Base-by-base conservation (phyloP, 2,113 vertebrate species). In the Chiloscyllium plagiosum region DNA sequence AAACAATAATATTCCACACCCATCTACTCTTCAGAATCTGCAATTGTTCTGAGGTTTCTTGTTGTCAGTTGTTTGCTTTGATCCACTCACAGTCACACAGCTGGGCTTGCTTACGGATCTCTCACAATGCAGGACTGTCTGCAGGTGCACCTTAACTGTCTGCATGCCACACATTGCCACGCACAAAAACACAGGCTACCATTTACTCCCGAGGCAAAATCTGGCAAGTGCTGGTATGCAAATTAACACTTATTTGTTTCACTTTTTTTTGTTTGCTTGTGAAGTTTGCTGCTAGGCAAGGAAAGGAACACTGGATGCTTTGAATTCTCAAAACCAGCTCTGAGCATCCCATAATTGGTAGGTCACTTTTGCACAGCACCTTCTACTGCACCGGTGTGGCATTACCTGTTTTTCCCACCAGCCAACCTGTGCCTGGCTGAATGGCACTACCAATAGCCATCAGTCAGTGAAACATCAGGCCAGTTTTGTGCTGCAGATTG, bases 1-100 rank as follows among this genome's bases (percentile, higher is more conserved):
- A 61, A 61, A 65, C 52, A 61, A 61, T 92, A 65, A 92, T 92
- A 65, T 92, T 65, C 52, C 87, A 92, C 87, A 65, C 87, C 87
- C 87, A 61, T 4, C 65, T 2, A 17, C 56, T 92, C 29, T n/a
- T 92, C 7, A 5, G 87, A 29, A 29, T 29, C 87, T 65, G 56
- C 87, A n/a, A 7, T 65, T 61, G 87, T 33, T 13, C 52, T 33
- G 87, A 56, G 15, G 87, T 33, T 65, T 65, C 29, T 17, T 92
- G 56, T 56, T 56, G 52, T 15, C 15, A 17, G n/a, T n/a, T 61
- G 87, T 92, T 33, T 65, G 52, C 87, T 92, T 65, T 92, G 87
- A 92, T 92, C 47, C 50, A 3, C 86, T 89, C 50, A 29, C 86
- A 89, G 50, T 7, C 86, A 56, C 47, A 89, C 86, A 89, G 86